phyloP scores from a whole-genome alignment of 2,113 vertebrate genomes.

The Irena cyanogastra region DNA sequence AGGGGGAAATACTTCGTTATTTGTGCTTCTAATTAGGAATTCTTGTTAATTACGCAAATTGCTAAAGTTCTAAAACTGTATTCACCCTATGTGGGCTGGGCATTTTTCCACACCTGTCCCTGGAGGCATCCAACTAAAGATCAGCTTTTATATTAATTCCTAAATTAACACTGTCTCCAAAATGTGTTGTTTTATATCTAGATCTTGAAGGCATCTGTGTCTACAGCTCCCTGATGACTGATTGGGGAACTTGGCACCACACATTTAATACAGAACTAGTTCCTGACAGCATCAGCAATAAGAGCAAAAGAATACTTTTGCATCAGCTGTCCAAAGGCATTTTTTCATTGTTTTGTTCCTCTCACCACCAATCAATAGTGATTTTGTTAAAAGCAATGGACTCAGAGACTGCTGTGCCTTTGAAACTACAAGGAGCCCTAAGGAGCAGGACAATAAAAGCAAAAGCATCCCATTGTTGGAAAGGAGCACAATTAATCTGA shows the following conservation, averaged over 20 bases:
- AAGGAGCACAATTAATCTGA: not conserved
- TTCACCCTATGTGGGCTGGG: accelerated
- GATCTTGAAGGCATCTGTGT: not conserved
- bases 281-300: not conserved
- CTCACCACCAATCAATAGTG: not conserved
- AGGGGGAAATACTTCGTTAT: not conserved
- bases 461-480: not conserved
- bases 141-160: not conserved
- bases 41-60: not conserved
- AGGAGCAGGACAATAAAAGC: not conserved
- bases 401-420: not conserved
- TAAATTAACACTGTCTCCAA: not conserved
- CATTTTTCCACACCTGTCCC: not conserved
- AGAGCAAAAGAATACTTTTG: not conserved
- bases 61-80: not conserved
- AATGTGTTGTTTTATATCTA: not conserved
- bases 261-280: not conserved
- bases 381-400: not conserved
- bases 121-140: not conserved
- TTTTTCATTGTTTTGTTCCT: not conserved
- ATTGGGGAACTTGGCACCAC: not conserved
- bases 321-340: not conserved
- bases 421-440: not conserved
- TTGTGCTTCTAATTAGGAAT: not conserved
- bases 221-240: not conserved